phyloP scores from a whole-genome alignment of 23 tunicate species.

The Botrylloides violaceus region DNA sequence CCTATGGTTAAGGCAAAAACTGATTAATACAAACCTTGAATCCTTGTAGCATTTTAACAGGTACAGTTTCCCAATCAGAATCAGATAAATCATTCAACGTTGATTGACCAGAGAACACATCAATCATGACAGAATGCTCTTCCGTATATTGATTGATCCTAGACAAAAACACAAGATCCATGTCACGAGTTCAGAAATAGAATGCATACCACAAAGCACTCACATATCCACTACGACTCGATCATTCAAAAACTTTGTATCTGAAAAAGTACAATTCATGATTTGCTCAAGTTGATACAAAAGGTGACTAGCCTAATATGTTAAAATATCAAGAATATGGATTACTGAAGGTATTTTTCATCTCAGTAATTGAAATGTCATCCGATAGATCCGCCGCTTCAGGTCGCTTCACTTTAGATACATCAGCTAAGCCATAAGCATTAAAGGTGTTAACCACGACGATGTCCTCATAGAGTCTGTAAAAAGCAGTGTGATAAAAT shows the following conservation, averaged over 20 bases:
- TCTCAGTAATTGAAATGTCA: background rate
- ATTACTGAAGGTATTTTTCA: background rate
- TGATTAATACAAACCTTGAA: constrained; percentile 24
- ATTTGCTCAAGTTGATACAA: no score
- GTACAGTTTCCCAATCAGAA: constrained; percentile 27
- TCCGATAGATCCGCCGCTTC: background rate
- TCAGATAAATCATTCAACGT: constrained; percentile 29
- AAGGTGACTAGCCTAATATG: no score
- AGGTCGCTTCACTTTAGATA: background rate
- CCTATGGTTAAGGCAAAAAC: no score
- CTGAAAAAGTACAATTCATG: background rate
- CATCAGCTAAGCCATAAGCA: background rate
- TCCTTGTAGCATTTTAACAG: constrained; percentile 38
- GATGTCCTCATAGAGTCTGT: background rate
- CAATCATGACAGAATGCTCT: constrained; percentile 19
- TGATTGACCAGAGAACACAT: constrained; percentile 28
- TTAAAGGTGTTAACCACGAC: background rate
- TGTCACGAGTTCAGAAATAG: background rate
- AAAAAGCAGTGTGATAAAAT: background rate
- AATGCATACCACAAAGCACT: background rate
- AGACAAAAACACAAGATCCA: background rate
- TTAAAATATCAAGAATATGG: no score
- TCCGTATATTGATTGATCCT: constrained; percentile 1
- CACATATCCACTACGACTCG: background rate
- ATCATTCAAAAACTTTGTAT: background rate